These are phyloP conservation scores for Origma solitaria DNA, from an alignment of 2,113 vertebrate species.

Conservation along the genomic window DNA sequence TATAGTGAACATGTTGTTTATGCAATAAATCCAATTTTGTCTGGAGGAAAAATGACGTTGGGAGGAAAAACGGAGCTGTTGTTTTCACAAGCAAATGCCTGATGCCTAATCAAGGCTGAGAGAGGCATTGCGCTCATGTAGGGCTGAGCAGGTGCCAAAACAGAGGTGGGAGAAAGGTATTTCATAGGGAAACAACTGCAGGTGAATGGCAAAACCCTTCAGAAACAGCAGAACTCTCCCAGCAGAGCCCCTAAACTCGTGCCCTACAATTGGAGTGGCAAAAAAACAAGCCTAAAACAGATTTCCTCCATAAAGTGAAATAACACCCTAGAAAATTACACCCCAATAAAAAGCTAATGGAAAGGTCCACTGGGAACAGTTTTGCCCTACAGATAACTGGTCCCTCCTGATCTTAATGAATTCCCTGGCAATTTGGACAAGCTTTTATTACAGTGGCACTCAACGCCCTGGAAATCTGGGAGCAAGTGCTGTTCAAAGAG, in stretches of 20 bases:
- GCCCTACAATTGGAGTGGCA: neutral
- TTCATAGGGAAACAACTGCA: neutral
- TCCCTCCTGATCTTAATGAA: neutral
- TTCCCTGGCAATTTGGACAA: neutral
- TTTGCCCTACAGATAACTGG: slow-evolving; percentile 12
- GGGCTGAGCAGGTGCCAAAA: neutral
- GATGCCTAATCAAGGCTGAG: neutral
- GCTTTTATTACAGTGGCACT: neutral
- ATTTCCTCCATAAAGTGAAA: neutral
- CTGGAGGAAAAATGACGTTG: neutral
- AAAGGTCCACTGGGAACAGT: neutral
- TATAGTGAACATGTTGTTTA: neutral
- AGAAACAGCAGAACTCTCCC: neutral
- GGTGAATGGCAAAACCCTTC: neutral
- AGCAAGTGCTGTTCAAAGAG: neutral
- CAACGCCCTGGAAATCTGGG: neutral
- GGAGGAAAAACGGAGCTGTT: neutral
- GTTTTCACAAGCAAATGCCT: neutral
- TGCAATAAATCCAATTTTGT: slow-evolving; percentile 1
- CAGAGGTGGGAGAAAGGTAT: neutral
- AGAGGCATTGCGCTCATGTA: neutral
- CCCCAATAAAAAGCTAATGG: neutral
- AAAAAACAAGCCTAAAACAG: neutral
- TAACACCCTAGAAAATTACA: neutral
- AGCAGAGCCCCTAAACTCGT: neutral